Evolutionary conservation across 1,140 invertebrate genomes (phyloP), one percentile per base, ranked within the genome.

Genomic region (Bombus turneri): DNA sequence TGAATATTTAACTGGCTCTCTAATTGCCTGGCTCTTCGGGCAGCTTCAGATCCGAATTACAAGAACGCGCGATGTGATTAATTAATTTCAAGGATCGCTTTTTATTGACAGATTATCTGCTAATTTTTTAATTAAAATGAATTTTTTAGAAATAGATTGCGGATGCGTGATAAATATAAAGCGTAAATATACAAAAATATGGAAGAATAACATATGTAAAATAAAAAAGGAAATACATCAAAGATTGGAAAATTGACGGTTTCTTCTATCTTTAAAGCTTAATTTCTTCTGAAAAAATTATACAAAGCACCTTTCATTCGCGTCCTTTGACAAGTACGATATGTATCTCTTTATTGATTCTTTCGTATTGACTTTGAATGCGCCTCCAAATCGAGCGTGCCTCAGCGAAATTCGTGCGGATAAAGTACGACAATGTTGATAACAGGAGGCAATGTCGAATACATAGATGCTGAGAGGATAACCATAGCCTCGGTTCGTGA

Each of bases 391-490:
- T 43, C n/a, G 2, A 43, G 43, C n/a, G 12, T n/a, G 66, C n/a
- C 66, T 59, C 47, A 2, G 47, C 34, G n/a, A 59, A 59, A 81
- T 81, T 57, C 39, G 34, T 57, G 22, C 9, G 28, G 39, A 25
- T 68, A 25, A n/a, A 12, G 31, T 47, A 75, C 34, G 41, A 78
- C 64, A 78, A 78, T 28, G 64, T 69, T 71, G 75, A 84, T 84
- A 78, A 78, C 53, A 68, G 47, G 57, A n/a, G 74, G 9, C 47
- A 78, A 59, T 22, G 34, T 8, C 64, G 66, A 41, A 37, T 59
- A 77, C 68, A 71, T 3, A 37, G 34, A 75, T 39, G 47, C 22
- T n/a, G 79, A 69, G 62, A 75, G 41, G 73, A 77, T 86, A 83
- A 71, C 64, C 73, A 18, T 75, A 68, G 80, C 6, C 41, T 13